Conservation (phyloP, 2,113 vertebrate genomes). For the Dissostichus mawsoni region DNA sequence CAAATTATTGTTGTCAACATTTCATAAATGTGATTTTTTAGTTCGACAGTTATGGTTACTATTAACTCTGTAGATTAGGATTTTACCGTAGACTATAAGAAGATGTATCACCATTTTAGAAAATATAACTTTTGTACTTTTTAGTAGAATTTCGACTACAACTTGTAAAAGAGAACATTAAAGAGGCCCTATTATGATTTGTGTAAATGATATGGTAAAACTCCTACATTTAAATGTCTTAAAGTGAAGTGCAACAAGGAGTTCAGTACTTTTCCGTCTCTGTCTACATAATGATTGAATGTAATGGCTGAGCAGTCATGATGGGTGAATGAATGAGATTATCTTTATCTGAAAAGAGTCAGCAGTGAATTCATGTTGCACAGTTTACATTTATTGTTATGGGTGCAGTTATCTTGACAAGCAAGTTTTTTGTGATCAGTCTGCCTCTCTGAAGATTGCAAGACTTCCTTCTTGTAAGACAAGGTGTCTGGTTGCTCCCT, state of each 20-base stretch:
- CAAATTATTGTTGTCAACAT: background rate
- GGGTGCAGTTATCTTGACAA: background rate
- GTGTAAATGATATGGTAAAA: too few relatives aligned
- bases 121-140: background rate
- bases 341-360: background rate
- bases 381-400: background rate
- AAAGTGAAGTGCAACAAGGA: background rate
- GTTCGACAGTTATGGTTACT: background rate
- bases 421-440: background rate
- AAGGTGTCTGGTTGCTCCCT: constrained; percentile 35
- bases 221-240: background rate
- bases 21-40: background rate
- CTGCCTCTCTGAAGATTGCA: background rate
- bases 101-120: background rate
- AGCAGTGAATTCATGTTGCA: background rate
- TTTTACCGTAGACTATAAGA: too few relatives aligned
- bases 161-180: too few relatives aligned
- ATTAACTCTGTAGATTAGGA: too few relatives aligned
- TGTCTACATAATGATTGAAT: background rate
- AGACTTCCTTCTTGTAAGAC: constrained; percentile 27
- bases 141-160: background rate
- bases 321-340: background rate
- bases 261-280: background rate
- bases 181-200: too few relatives aligned
- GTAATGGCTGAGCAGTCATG: background rate